Evolutionary conservation across 1,140 invertebrate species (phyloP), one percentile per base, ranked within the genome.

Genomic region (Colletes latitarsis): DNA sequence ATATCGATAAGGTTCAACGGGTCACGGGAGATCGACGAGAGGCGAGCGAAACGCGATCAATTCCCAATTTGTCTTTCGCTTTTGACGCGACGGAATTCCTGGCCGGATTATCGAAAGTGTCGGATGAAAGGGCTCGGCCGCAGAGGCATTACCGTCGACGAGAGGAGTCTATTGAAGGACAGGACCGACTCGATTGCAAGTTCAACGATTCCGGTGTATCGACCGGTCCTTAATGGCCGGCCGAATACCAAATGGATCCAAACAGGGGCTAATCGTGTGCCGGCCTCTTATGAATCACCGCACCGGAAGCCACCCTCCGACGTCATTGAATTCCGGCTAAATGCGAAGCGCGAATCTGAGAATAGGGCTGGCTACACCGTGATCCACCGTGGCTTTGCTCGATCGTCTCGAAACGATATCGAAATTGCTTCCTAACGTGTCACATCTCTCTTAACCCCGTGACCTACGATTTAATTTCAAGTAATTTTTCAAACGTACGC

Each of bases 231-330:
- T 86, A 86, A 86, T 86, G 81, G 69, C 52, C 53, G 53, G 43
- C 49, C 81, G 57, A 82, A 82, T 69, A 77, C 57, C 70, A 84
- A 88, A 86, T 88, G 83, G 75, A 43, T 71, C 69, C 82, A 88
- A 88, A 88, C 82, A 86, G 82, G 43, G 64, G 67, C 75, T 81
- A 88, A 88, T 88, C 75, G 60, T 49, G 62, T 53, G 41, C 58
- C 71, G 39, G 83, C 41, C 76, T 63, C 75, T 82, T 81, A 58
- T 80, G 77, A 73, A 72, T 64, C 53, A 55, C 57, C 55, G 19
- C 21, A 39, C 53, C 58, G 21, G 69, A 77, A 73, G 53, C 60
- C 55, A 68, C 21, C 60, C 78, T 10, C 43, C 60, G 69, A 41
- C 41, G 68, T 77, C 74, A 53, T 84, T 77, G 17, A 72, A 66